These are phyloP conservation scores for Clytia hemisphaerica DNA, from an alignment of 30 jellyfish, hydroid and myxozoan species.

Conservation along the genomic window DNA sequence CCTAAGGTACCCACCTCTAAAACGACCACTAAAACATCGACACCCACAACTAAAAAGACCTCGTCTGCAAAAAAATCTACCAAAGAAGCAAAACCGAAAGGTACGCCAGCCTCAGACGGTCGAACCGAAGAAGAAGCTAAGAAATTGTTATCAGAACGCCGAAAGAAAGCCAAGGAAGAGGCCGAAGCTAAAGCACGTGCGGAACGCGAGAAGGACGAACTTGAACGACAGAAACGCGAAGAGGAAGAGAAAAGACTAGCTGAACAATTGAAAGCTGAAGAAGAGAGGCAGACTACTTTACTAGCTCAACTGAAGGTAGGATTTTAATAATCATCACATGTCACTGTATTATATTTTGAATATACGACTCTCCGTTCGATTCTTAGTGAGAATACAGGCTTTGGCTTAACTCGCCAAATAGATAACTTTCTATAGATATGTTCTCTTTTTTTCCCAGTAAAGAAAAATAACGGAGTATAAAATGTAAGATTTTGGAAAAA, in stretches of 20 bases:
- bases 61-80: background rate
- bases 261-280: conserved; percentile 23
- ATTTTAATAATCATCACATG: too few species aligned
- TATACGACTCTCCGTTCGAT: too few species aligned
- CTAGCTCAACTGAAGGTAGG: conserved; percentile 19
- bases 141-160: conserved; percentile 30
- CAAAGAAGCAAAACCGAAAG: conserved; percentile 15
- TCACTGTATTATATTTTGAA: too few species aligned
- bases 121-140: conserved; percentile 41
- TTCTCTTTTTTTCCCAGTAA: too few species aligned
- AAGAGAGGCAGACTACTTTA: conserved; percentile 10
- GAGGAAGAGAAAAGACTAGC: conserved; percentile 41
- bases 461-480: too few species aligned
- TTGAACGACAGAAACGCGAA: conserved; percentile 9
- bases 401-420: too few species aligned
- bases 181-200: conserved; percentile 46
- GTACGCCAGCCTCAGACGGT: conserved; percentile 21
- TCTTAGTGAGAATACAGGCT: too few species aligned
- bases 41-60: background rate
- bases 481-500: too few species aligned
- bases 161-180: conserved; percentile 44
- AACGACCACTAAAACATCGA: background rate
- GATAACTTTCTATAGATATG: too few species aligned
- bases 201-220: conserved; percentile 38
- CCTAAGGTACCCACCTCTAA: background rate